phyloP scores from a whole-genome alignment of 2,113 vertebrate genomes.

The Notothenia rossii region DNA sequence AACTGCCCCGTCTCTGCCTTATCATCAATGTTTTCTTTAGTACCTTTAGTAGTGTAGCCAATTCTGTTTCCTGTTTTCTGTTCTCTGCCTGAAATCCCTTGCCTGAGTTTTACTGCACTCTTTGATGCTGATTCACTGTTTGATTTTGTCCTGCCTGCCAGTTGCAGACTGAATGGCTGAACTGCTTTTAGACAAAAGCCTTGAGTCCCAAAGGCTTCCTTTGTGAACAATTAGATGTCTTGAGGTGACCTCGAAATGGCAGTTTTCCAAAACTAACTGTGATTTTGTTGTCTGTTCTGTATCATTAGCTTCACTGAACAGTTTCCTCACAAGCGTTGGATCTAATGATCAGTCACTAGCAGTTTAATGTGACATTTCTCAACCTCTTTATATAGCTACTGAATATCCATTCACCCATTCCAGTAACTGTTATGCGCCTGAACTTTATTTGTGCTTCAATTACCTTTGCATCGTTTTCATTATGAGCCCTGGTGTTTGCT shows the following conservation, averaged over 20 bases:
- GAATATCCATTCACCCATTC: background rate
- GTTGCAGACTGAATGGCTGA: constrained; percentile 27
- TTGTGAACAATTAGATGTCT: constrained; percentile 59
- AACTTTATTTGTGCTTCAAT: too few species aligned
- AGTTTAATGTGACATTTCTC: background rate
- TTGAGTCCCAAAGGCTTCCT: constrained; percentile 45
- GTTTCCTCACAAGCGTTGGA: constrained; percentile 5
- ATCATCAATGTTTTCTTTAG: constrained; percentile 9
- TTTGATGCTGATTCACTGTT: background rate
- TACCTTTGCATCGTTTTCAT: too few species aligned
- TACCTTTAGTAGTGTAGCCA: background rate
- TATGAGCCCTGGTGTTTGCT: too few species aligned
- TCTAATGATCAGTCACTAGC: background rate
- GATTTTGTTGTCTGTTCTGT: constrained; percentile 12
- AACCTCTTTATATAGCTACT: background rate
- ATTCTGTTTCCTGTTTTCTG: background rate
- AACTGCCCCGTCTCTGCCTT: background rate
- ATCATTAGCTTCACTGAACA: constrained; percentile 2
- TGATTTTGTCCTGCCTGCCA: constrained; percentile 16
- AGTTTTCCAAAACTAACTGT: constrained; percentile 16
- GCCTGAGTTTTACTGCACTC: background rate
- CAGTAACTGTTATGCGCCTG: too few species aligned
- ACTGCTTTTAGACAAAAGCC: constrained; percentile 43
- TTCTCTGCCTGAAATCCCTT: constrained; percentile 10
- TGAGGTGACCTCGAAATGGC: constrained; percentile 34